A percentile compares a stretch with the other conserved stretches of the same genome.
phyloP scores from a whole-genome alignment of 2,888 invertebrate species.

The Stramonita haemastoma region DNA sequence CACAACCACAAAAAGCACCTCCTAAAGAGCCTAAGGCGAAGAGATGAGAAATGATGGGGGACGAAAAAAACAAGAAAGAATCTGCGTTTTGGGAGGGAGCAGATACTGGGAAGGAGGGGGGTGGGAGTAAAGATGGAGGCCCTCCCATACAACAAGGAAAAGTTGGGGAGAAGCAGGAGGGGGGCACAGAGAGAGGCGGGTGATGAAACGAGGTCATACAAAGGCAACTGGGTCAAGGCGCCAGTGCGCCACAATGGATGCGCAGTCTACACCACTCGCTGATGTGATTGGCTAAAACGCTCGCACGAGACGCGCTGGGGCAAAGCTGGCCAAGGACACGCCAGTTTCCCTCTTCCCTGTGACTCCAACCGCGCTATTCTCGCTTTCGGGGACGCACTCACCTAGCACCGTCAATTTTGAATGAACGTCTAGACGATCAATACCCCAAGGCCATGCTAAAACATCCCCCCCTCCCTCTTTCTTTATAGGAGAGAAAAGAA shows the following conservation, averaged over 20 bases:
- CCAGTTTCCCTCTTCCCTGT: neutral
- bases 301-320: constrained; percentile 23
- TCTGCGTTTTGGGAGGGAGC: neutral
- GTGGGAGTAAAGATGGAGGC: neutral
- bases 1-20: neutral
- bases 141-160: neutral
- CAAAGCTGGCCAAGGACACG: neutral
- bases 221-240: constrained; percentile 37
- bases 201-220: constrained; percentile 33
- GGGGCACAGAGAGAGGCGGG: neutral
- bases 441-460: neutral
- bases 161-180: constrained; percentile 10
- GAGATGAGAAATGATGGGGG: neutral
- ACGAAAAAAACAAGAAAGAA: neutral
- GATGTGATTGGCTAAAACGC: constrained; percentile 22
- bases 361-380: constrained; percentile 23
- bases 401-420: constrained; percentile 23
- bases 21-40: neutral
- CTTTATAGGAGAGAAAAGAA: neutral
- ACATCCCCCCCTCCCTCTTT: neutral
- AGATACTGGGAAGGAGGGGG: neutral
- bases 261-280: constrained; percentile 26
- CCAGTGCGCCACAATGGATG: constrained; percentile 27
- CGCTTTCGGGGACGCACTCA: neutral
- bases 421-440: constrained; percentile 23